These are phyloP conservation scores for Erynnis tages DNA, from an alignment of 2,888 invertebrate species.

Conservation along the genomic window DNA sequence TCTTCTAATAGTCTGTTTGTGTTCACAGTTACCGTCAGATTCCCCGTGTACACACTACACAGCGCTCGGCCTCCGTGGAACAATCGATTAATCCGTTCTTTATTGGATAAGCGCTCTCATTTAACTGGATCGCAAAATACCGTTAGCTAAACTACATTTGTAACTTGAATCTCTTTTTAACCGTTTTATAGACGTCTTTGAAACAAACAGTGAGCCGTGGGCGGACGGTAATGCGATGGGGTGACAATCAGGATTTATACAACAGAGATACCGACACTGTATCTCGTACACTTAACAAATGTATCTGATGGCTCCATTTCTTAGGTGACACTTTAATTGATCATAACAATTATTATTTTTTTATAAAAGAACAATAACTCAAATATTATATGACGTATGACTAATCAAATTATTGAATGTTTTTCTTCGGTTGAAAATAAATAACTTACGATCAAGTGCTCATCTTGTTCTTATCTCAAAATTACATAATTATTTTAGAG, in stretches of 20 bases:
- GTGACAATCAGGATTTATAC: no score
- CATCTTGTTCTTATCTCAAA: no score
- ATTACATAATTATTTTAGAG: no score
- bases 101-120: slow-evolving; percentile 6
- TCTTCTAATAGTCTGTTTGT: not conserved
- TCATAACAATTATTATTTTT: no score
- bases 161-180: slow-evolving; percentile 2
- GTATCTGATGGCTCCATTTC: no score
- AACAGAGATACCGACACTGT: not conserved
- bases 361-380: no score
- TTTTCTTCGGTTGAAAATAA: no score
- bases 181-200: not conserved
- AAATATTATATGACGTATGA: no score
- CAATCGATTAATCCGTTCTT: slow-evolving; percentile 5
- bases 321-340: no score
- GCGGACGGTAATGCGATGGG: not conserved
- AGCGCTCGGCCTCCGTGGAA: not conserved
- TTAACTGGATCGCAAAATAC: not conserved
- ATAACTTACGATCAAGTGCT: no score
- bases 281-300: no score
- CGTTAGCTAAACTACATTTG: slow-evolving; percentile 6
- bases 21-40: not conserved
- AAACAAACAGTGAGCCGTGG: not conserved
- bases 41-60: not conserved
- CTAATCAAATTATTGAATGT: no score